These are phyloP conservation scores for Xestia ashworthii DNA, from an alignment of 2,888 invertebrate species.

Conservation along the genomic window DNA sequence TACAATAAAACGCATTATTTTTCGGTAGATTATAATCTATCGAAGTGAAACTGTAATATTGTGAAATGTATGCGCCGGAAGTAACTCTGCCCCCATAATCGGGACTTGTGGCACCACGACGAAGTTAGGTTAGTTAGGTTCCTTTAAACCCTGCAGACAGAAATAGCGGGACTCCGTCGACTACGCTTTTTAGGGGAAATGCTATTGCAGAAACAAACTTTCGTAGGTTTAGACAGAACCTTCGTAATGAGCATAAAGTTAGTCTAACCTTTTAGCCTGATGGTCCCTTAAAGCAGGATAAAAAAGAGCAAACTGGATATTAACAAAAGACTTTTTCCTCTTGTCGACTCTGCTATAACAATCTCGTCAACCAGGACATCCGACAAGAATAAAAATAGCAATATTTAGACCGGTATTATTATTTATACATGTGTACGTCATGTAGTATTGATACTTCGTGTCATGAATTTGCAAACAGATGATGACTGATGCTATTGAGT, in stretches of 20 bases:
- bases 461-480: conserved; percentile 35
- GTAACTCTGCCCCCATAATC: too few species aligned
- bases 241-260: not conserved
- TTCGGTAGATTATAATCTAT: too few species aligned
- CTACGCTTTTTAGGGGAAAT: too few species aligned
- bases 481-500: conserved; percentile 35
- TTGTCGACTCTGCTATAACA: not conserved
- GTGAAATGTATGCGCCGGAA: too few species aligned
- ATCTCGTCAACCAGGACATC: not conserved
- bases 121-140: too few species aligned
- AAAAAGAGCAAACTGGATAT: not conserved
- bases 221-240: not conserved
- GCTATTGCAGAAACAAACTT: not conserved
- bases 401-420: conserved; percentile 31
- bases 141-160: too few species aligned
- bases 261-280: not conserved
- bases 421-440: conserved; percentile 28
- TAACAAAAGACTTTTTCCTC: too few species aligned
- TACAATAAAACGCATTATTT: too few species aligned
- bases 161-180: too few species aligned
- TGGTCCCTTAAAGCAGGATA: not conserved
- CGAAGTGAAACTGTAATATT: too few species aligned
- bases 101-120: too few species aligned
- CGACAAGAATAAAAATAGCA: conserved; percentile 6
- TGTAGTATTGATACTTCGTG: conserved; percentile 33